Base-by-base conservation (phyloP, 2,113 vertebrate genomes). In the Poecilia latipinna region DNA sequence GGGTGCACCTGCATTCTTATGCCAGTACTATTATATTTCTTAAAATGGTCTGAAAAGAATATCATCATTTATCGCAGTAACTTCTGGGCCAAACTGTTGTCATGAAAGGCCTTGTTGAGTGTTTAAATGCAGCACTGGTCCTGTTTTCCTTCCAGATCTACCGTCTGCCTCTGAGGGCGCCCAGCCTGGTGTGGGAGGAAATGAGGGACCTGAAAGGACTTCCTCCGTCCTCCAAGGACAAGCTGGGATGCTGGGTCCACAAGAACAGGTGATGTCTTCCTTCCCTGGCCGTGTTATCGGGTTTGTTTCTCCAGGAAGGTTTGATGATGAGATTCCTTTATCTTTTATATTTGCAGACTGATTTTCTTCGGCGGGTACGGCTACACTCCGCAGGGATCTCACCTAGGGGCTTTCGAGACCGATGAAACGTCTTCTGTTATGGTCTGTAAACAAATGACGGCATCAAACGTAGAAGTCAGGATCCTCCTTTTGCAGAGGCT, bases 281-380 rank as follows among this genome's bases (percentile, higher is more conserved):
- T 57, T 54, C 29, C 42, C 42, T 44, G 42, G 42, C 12, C 12
- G 4, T 17, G 3, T 44, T 44, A 1, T 5, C 4, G 15, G 12
- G 1, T 48, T 48, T 48, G 44, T 48, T 48, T 48, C 39, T 48
- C 44, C 17, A 10, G 39, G 39, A 10, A 39, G 39, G 39, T 48
- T n/a, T 24, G 24, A 57, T 57, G 51, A 57, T 84, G 10, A 51
- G 6, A 39, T 57, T 37, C 11, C 10, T 12, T 3, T 3, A 37
- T 11, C 2, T 0, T 10, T 54, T 60, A 77, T 91, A 68, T 69
- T 82, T 70, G 71, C 90, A 99, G 98, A 89, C 91, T 99, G 22
- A 92, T 97, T 82, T 99, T 95, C 94, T 99, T 99, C 86, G 98
- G 97, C 44, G 98, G 98, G 28, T 99, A 99, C 66, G 98, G 98